Evolutionary conservation across 2,113 vertebrate genomes (phyloP).

Genomic region (Tragelaphus buxtoni): DNA sequence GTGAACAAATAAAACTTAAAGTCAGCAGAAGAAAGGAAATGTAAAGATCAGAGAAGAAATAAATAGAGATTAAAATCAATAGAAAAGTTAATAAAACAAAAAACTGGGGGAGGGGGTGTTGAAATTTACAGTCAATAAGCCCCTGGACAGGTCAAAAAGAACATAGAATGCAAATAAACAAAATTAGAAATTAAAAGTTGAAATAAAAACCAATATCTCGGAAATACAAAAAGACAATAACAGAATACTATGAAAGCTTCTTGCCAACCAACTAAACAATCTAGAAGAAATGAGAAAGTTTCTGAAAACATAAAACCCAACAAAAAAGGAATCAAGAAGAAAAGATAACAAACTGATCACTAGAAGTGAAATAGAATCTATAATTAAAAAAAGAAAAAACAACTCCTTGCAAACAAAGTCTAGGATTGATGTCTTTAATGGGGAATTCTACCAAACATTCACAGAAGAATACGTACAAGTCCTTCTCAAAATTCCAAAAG

Average conservation of each 20-base stretch:
- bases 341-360: background rate
- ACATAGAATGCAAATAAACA: no score
- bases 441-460: background rate
- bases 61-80: background rate
- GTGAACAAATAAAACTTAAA: background rate
- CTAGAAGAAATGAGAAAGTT: background rate
- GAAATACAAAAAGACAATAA: background rate
- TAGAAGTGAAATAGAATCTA: background rate
- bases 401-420: background rate
- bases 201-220: background rate
- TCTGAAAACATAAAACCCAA: background rate
- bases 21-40: background rate
- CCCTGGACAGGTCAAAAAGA: no score
- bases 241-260: background rate
- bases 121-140: no score
- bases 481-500: no score
- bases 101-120: background rate
- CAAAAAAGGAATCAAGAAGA: background rate
- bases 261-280: background rate
- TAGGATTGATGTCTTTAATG: background rate
- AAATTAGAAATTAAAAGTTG: no score
- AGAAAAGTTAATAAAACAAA: background rate
- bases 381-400: background rate
- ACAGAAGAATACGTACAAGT: background rate
- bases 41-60: background rate